Evolutionary conservation across 1,140 invertebrate genomes (phyloP).

Genomic region (Bemisia tabaci): DNA sequence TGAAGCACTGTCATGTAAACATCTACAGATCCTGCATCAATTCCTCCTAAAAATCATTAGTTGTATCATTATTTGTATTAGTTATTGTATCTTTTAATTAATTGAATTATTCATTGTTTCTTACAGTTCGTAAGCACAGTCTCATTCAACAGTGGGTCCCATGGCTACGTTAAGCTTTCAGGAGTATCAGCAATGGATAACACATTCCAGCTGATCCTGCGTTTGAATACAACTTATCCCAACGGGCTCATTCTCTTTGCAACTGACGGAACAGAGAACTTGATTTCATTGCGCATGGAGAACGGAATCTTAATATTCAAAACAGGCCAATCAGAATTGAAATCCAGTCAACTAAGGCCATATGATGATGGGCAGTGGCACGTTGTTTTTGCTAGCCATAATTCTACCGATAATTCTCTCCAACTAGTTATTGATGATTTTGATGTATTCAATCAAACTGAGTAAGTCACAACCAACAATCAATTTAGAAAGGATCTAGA

Average conservation of each 20-base stretch:
- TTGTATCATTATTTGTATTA: too few relatives aligned
- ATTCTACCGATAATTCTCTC: constrained; percentile 39
- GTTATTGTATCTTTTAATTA: too few relatives aligned
- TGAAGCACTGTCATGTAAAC: too few relatives aligned
- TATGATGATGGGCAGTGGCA: constrained; percentile 90
- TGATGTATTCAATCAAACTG: constrained; percentile 44
- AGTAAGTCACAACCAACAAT: too few relatives aligned
- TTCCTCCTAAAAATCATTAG: too few relatives aligned
- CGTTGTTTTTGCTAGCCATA: constrained; percentile 70
- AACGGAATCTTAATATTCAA: constrained; percentile 55
- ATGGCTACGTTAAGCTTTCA: constrained; percentile 48
- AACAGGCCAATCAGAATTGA: constrained; percentile 45
- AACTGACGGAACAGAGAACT: constrained; percentile 44
- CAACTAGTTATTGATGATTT: constrained; percentile 74
- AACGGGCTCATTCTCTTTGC: constrained; percentile 68
- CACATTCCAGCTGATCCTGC: constrained; percentile 62
- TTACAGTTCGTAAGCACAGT: constrained; percentile 41
- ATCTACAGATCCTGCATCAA: too few relatives aligned
- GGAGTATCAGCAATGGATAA: constrained; percentile 36
- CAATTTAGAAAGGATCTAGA: too few relatives aligned
- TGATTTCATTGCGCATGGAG: constrained; percentile 44
- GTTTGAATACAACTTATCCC: constrained; percentile 68
- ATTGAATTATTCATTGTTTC: too few relatives aligned
- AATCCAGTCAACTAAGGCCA: constrained; percentile 38
- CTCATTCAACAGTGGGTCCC: constrained; percentile 38